Evolutionary conservation across 2,888 invertebrate species (phyloP).

Genomic region (Parascotia fuliginaria): DNA sequence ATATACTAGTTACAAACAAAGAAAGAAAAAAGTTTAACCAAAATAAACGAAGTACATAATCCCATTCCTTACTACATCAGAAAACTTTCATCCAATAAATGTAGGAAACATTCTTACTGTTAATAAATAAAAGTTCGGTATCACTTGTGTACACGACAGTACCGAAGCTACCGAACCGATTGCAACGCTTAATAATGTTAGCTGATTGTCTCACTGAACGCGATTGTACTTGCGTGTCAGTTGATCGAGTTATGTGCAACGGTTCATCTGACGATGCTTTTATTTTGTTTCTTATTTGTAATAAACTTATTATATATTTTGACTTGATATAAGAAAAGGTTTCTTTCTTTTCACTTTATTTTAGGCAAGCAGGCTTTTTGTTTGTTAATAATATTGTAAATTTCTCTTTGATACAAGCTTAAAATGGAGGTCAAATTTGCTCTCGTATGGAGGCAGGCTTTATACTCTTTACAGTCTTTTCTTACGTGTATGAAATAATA

Average conservation of each 20-base stretch:
- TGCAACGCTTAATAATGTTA: slow-evolving; percentile 35
- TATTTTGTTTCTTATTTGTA: not conserved
- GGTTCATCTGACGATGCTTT: not conserved
- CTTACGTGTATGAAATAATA: too few relatives aligned
- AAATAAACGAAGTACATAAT: not conserved
- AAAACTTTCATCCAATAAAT: slow-evolving; percentile 3
- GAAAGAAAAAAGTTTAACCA: not conserved
- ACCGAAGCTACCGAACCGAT: slow-evolving; percentile 13
- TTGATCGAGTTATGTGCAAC: not conserved
- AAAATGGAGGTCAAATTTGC: too few relatives aligned
- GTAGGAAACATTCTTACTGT: not conserved
- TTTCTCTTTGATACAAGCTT: too few relatives aligned
- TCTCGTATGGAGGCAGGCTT: too few relatives aligned
- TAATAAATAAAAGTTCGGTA: not conserved
- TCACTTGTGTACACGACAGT: slow-evolving; percentile 9
- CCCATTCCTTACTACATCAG: not conserved
- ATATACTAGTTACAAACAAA: too few relatives aligned
- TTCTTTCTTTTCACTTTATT: too few relatives aligned
- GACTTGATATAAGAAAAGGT: too few relatives aligned
- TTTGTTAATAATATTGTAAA: too few relatives aligned
- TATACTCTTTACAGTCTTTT: too few relatives aligned
- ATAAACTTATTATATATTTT: not conserved
- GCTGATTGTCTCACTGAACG: slow-evolving; percentile 38
- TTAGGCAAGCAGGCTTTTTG: too few relatives aligned
- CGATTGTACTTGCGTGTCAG: slow-evolving; percentile 19